Base-by-base conservation (phyloP, 2,888 invertebrate species). In the Heteromyza rotundicornis region DNA sequence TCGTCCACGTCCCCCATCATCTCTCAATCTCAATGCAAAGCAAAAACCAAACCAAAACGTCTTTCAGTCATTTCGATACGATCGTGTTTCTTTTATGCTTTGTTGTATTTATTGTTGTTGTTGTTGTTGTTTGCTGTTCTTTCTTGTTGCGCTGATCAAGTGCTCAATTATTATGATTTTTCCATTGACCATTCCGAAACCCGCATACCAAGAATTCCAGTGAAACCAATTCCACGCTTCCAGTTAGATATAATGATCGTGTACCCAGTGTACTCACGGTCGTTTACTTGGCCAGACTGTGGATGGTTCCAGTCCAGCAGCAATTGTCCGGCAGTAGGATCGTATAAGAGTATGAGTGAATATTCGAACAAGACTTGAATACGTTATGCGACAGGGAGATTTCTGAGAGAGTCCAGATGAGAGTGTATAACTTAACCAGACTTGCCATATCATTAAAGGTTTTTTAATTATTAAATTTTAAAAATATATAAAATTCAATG, bases 181-280 rank as follows among this genome's bases (percentile, higher is more conserved):
- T 76, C 76, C 78, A 76, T 71, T 75, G 75, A 75, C 73, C 72
- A 75, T 74, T 78, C 76, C 74, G 76, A 76, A 74, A 74, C 73
- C 68, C 67, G 69, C 75, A 75, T 75, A 72, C 75, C 77, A 70
- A 68, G 63, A 68, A 64, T 75, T 77, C 75, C 77, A 75, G 76
- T 77, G 71, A 77, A 75, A 76, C 76, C 76, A 77, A 72, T 77
- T 75, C 77, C 75, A 76, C 17, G n/a, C 19, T 20, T 60, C 60
- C 60, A 60, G 40, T 58, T 40, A 24, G 44, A 58, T 58, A 51
- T 27, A 17, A 14, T 27, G 50, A 20, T 54, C 10, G 3, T 40
- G n/a, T n/a, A n/a, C n/a, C n/a, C n/a, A n/a, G n/a, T n/a, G n/a
- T n/a, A n/a, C n/a, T n/a, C 40, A 3, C 40, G 12, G 16, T 40